Evolutionary conservation across 2,113 vertebrate genomes (phyloP).

Genomic region (Pavo muticus): DNA sequence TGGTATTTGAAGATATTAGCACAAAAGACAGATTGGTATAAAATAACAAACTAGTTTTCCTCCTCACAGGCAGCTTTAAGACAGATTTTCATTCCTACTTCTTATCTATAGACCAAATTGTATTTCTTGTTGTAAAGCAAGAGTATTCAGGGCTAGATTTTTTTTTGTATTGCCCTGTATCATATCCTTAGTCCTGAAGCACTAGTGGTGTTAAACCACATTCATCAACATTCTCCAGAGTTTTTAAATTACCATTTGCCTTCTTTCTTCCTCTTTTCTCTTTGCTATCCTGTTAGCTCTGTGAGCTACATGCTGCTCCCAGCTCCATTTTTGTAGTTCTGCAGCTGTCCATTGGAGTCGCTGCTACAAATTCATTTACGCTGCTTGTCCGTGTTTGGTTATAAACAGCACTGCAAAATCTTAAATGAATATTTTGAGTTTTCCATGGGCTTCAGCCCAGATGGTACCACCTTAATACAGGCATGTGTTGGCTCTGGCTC

Average conservation of each 20-base stretch:
- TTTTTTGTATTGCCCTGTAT: not conserved
- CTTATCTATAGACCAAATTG: not conserved
- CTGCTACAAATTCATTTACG: accelerated
- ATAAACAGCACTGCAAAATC: not conserved
- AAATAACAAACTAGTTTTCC: not conserved
- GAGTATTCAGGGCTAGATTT: not conserved
- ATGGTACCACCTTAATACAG: not conserved
- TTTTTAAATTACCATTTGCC: not conserved
- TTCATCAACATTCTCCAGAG: not conserved
- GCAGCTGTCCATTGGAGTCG: not conserved
- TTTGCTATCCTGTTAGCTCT: not conserved
- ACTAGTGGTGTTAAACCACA: not conserved
- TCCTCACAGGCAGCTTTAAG: not conserved
- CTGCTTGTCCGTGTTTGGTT: not conserved
- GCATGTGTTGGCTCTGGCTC: not conserved
- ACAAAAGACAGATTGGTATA: not conserved
- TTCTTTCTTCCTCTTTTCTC: not conserved
- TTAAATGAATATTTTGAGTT: not conserved
- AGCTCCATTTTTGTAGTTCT: not conserved
- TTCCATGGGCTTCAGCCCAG: no score
- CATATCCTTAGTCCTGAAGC: not conserved
- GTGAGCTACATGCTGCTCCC: not conserved
- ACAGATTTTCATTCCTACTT: not conserved
- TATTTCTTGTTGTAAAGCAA: not conserved
- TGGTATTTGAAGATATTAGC: not conserved